Evolutionary conservation across 1,140 invertebrate species (phyloP).

Genomic region (Aplysia californica): DNA sequence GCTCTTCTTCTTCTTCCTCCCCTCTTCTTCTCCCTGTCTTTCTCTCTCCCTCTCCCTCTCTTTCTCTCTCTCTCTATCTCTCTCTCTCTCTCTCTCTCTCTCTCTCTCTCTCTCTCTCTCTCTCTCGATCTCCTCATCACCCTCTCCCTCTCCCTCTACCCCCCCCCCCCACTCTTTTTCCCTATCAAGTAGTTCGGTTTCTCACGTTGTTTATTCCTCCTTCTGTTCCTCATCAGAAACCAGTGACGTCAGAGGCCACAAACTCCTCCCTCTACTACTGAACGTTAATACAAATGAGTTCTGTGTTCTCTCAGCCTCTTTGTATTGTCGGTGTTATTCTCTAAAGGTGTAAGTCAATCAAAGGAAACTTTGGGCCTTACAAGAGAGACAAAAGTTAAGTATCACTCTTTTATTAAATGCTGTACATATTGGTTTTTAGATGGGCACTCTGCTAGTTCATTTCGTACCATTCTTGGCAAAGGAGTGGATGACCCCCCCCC

Average conservation of each 20-base stretch:
- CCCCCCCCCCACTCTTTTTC: background rate
- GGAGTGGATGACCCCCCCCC: too few relatives aligned
- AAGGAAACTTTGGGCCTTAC: background rate
- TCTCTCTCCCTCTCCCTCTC: background rate
- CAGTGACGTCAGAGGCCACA: background rate
- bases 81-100: background rate
- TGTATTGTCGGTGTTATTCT: background rate
- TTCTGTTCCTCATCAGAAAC: background rate
- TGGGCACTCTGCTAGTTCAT: too few relatives aligned
- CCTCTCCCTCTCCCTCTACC: background rate
- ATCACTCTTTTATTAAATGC: too few relatives aligned
- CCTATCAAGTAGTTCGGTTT: background rate
- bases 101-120: background rate
- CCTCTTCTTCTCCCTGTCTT: background rate
- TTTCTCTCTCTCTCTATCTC: background rate
- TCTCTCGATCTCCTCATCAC: background rate
- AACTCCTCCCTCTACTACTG: background rate
- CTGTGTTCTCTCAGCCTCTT: background rate
- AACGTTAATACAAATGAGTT: background rate
- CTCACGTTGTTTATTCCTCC: background rate
- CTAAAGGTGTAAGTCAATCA: background rate
- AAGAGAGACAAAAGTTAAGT: too few relatives aligned
- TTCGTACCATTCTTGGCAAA: too few relatives aligned
- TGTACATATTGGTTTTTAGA: too few relatives aligned
- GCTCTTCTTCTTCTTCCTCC: slow-evolving; percentile 2